phyloP scores from a whole-genome alignment of 2,113 vertebrate species.

The Thalassarche chlororhynchos region DNA sequence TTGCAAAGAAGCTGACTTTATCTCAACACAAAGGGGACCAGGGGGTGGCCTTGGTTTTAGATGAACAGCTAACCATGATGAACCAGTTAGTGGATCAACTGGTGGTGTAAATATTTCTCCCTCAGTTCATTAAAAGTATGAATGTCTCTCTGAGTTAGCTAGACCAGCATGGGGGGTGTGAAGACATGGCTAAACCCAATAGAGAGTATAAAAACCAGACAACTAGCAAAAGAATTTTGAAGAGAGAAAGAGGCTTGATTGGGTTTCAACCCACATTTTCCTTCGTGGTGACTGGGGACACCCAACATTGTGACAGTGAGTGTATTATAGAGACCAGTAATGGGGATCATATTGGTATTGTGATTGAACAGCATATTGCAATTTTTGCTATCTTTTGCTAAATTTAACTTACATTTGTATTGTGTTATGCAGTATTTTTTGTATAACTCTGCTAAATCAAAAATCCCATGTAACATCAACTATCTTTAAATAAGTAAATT shows the following conservation, averaged over 20 bases:
- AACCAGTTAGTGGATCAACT: not conserved
- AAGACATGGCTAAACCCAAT: not conserved
- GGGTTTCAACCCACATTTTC: not conserved
- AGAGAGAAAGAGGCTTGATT: not conserved
- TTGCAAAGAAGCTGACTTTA: not conserved
- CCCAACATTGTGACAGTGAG: not conserved
- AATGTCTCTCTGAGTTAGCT: not conserved
- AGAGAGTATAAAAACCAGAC: not conserved
- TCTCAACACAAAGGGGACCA: not conserved
- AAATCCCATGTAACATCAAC: not conserved
- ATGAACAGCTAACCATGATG: not conserved
- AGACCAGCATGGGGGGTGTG: not conserved
- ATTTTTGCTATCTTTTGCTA: not conserved
- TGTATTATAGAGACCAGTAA: not conserved
- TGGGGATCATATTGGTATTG: not conserved
- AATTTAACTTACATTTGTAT: not conserved
- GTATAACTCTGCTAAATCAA: not conserved
- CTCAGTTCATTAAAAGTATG: not conserved
- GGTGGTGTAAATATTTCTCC: not conserved
- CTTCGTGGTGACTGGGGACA: not conserved
- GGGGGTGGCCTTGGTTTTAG: not conserved
- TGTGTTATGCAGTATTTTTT: not conserved
- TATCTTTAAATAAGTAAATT: not conserved
- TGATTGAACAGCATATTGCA: not conserved
- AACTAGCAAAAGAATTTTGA: not conserved